phyloP scores from a whole-genome alignment of 2,113 vertebrate species.

The Marmota flaviventris region DNA sequence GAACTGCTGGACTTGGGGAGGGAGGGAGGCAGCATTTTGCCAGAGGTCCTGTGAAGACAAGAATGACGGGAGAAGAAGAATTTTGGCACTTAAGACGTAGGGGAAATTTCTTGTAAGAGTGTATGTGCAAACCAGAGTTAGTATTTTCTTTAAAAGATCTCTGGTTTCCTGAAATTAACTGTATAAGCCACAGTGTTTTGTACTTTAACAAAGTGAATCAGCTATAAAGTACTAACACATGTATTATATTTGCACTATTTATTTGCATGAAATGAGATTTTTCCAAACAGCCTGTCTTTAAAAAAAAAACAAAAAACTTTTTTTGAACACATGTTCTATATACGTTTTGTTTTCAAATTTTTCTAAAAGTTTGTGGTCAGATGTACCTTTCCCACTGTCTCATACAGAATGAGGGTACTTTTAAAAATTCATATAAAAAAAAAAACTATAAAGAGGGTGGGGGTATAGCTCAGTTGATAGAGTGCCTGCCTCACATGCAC shows the following conservation, averaged over 20 bases:
- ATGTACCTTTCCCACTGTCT: neutral
- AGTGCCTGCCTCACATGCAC: no score
- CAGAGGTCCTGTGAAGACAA: neutral
- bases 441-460: neutral
- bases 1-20: neutral
- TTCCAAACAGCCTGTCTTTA: neutral
- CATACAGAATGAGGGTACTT: constrained; percentile 41
- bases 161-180: constrained; percentile 21
- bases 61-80: neutral
- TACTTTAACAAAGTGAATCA: neutral
- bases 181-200: neutral
- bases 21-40: neutral
- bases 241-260: neutral
- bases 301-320: neutral
- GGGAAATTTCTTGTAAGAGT: neutral
- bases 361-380: constrained; percentile 22
- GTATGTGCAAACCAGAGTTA: neutral
- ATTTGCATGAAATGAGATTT: constrained; percentile 22
- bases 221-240: neutral
- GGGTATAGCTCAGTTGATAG: no score
- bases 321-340: neutral
- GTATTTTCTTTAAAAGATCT: constrained; percentile 37
- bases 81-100: neutral
- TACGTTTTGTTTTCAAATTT: constrained; percentile 40
- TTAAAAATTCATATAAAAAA: constrained; percentile 28